These are phyloP conservation scores for Meteorus sp. DNA, from an alignment of 1,140 invertebrate genomes.

Conservation along the genomic window DNA sequence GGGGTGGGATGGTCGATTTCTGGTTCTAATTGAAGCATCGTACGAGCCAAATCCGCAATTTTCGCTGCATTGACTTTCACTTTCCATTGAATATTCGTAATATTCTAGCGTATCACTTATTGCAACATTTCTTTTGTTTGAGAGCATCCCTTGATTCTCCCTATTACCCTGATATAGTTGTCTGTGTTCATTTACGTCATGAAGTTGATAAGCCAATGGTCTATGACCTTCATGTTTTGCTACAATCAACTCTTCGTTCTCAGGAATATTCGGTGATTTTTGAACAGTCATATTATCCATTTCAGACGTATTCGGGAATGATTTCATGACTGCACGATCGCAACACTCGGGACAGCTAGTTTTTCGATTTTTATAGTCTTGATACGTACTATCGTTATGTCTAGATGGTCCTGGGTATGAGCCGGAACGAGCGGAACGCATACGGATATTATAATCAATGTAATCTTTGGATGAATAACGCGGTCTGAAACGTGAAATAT, in stretches of 20 bases:
- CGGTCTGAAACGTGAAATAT: background rate
- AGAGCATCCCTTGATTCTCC: constrained; percentile 31
- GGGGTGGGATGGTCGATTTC: constrained; percentile 58
- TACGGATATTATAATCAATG: background rate
- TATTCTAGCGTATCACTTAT: constrained; percentile 59
- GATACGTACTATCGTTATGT: constrained; percentile 2
- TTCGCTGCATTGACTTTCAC: constrained; percentile 59
- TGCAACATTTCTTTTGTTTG: constrained; percentile 57
- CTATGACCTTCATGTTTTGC: constrained; percentile 16
- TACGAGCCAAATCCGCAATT: constrained; percentile 60
- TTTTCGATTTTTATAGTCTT: constrained; percentile 44
- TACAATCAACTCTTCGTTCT: background rate
- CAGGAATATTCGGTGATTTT: background rate
- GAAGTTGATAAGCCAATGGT: constrained; percentile 7
- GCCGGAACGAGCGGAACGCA: constrained; percentile 19
- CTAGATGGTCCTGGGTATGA: constrained; percentile 23
- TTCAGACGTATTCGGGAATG: no score
- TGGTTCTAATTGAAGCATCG: constrained; percentile 55
- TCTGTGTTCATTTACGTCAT: constrained; percentile 19
- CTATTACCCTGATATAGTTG: background rate
- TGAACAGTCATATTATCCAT: no score
- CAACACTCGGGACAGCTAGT: constrained; percentile 45
- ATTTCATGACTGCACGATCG: no score
- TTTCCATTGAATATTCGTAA: constrained; percentile 59
- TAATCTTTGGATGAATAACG: constrained; percentile 17